Conservation (phyloP, 2,888 invertebrate species). For the Proisotoma minuta region DNA sequence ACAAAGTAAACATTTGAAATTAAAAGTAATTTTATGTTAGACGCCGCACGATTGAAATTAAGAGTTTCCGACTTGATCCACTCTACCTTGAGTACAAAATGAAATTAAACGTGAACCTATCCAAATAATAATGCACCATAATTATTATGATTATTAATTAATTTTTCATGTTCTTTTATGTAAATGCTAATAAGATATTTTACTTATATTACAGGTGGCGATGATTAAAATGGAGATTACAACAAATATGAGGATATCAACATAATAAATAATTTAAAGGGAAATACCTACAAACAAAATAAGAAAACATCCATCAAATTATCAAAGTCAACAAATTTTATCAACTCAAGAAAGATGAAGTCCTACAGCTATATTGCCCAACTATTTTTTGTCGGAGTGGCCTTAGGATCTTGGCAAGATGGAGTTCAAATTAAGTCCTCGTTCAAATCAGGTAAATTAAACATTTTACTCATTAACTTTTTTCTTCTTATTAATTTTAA, state of each 20-base stretch:
- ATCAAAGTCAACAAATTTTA: not conserved
- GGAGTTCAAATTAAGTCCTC: not conserved
- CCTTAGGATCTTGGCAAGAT: not conserved
- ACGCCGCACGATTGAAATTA: not conserved
- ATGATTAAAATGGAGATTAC: not conserved
- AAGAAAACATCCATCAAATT: not conserved
- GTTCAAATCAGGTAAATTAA: not conserved
- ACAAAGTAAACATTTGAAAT: not conserved
- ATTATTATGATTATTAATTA: not conserved
- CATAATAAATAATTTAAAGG: not conserved
- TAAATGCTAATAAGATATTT: not conserved
- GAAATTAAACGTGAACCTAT: not conserved
- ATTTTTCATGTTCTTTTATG: not conserved
- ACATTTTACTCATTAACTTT: no score
- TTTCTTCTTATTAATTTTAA: no score
- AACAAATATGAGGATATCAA: not conserved
- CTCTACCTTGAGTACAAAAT: no score
- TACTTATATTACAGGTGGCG: constrained; percentile 1
- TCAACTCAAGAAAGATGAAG: not conserved
- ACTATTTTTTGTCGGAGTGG: not conserved
- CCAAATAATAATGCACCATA: no score
- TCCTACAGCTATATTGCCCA: not conserved
- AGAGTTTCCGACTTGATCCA: not conserved
- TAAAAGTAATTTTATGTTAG: not conserved
- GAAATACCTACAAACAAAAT: not conserved